Evolutionary conservation across 2,888 invertebrate genomes (phyloP), one percentile per base, ranked within the genome.

Genomic region (Pachycephus smyrnensis): DNA sequence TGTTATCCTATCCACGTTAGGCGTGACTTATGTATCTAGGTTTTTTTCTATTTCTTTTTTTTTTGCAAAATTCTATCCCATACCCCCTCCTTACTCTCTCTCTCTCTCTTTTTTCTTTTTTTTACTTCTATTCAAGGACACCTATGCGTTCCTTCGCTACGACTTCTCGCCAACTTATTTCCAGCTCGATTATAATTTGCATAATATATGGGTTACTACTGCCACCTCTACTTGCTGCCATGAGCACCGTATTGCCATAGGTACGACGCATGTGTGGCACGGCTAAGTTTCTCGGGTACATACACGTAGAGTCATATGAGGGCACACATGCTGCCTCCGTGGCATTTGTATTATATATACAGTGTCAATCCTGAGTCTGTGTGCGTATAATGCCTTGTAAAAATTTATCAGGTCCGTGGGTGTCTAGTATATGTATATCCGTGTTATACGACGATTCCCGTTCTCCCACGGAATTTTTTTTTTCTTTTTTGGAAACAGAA

Each of bases 121-220:
- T 55, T 55, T 23, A 9, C 23, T 55, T 23, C 23, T 55, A 23
- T 55, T 55, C 55, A 55, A 55, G 55, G 23, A 55, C 55, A 23
- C 15, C 55, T 55, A 9, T 55, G 55, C 55, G 55, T 23, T 55
- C 55, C 23, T 55, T 55, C 23, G 55, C 9, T 23, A 23, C 71
- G 71, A 31, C 11, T 71, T 11, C 12, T 32, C 33, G 71, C 30
- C 71, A 32, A 31, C 23, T 12, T 71, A 71, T 32, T 71, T 71
- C 71, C 33, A 33, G 71, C 30, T 30, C 74, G 36, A 36, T 74
- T 30, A 35, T 76, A 69, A 76, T 79, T 81, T 79, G 81, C 81
- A 81, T 81, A 80, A 79, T 75, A 79, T 81, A 75, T 81, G 77
- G 81, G 79, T 79, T 77, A 81, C 76, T 71, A 30, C 75, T 73